phyloP scores from a whole-genome alignment of 2,113 vertebrate species.

The Amazona guildingii region DNA sequence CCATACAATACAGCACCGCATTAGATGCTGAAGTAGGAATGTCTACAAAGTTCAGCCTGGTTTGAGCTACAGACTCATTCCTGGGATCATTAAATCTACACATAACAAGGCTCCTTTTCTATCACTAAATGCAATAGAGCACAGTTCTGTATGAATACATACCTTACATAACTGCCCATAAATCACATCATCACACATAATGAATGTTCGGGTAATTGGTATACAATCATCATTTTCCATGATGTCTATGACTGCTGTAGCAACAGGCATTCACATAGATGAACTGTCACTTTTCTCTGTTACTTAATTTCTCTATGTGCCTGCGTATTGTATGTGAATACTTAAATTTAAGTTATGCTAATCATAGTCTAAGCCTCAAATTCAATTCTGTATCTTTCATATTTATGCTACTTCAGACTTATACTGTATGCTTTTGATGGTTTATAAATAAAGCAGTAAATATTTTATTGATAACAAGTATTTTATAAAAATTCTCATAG shows the following conservation, averaged over 20 bases:
- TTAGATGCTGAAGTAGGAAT: neutral
- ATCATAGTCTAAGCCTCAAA: neutral
- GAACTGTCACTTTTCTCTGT: neutral
- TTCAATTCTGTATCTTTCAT: neutral
- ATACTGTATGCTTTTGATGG: neutral
- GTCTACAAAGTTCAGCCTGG: neutral
- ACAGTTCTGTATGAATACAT: neutral
- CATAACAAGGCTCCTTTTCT: neutral
- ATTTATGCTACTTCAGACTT: neutral
- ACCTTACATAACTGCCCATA: neutral
- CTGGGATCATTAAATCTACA: neutral
- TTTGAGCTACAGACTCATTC: neutral
- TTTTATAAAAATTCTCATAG: neutral
- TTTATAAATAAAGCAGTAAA: neutral
- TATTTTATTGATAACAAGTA: neutral
- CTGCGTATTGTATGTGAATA: neutral
- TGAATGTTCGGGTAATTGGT: neutral
- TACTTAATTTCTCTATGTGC: neutral
- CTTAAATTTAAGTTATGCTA: neutral
- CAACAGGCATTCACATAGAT: neutral
- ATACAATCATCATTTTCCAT: neutral
- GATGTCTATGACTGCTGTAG: neutral
- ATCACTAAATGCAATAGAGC: neutral
- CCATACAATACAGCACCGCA: neutral
- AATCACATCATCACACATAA: neutral